phyloP scores from a whole-genome alignment of 2,113 vertebrate genomes.

The Azemiops feae region DNA sequence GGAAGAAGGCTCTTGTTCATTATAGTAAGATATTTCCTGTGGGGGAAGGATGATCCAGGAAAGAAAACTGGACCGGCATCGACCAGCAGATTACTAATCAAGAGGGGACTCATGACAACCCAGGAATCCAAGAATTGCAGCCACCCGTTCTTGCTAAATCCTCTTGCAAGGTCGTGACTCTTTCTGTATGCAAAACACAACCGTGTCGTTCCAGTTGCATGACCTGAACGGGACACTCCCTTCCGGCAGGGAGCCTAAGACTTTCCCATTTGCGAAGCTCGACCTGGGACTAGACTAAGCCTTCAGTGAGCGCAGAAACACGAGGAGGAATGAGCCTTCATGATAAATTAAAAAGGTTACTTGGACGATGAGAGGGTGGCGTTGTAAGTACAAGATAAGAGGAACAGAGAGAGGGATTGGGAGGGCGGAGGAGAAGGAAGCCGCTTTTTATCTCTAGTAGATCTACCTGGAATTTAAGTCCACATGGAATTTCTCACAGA shows the following conservation, averaged over 20 bases:
- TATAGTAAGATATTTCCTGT: neutral
- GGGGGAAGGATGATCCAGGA: neutral
- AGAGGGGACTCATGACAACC: accelerated
- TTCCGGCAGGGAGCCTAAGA: slow-evolving; percentile 46
- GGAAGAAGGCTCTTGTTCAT: neutral
- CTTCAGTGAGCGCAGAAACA: slow-evolving; percentile 35
- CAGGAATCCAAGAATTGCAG: neutral
- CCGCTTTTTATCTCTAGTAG: neutral
- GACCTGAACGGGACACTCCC: slow-evolving; percentile 52
- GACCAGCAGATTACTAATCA: neutral
- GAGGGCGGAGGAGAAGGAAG: neutral
- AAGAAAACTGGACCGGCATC: neutral
- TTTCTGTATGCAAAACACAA: neutral
- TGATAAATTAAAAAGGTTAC: neutral
- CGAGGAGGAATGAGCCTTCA: neutral
- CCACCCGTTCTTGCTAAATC: neutral
- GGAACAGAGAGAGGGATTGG: neutral
- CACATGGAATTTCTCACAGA: neutral
- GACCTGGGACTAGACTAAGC: slow-evolving; percentile 26
- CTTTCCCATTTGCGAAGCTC: slow-evolving; percentile 40
- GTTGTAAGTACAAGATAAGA: too few relatives aligned
- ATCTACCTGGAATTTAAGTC: neutral
- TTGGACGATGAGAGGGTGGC: neutral
- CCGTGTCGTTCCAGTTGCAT: slow-evolving; percentile 49
- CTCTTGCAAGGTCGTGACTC: neutral